Base-by-base conservation (phyloP, 2,888 invertebrate species). In the Operophtera brumata region DNA sequence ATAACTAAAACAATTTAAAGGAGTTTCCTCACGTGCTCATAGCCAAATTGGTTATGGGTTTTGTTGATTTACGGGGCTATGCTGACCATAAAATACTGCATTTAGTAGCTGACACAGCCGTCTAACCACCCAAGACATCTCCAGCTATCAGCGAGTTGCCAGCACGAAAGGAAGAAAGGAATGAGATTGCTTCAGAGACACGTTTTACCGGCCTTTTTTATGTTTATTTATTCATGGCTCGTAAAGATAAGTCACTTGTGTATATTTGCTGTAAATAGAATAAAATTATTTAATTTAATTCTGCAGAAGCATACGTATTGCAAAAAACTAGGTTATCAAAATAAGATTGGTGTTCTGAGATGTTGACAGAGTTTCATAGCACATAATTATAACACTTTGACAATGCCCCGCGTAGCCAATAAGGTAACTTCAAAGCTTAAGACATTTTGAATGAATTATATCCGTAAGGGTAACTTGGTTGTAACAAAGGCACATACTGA, bases 391-490 rank as follows among this genome's bases (percentile, higher is more conserved):
- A 39, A 12, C 47, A 14, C 28, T 37, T 11, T 14, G 20, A 20
- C 45, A 41, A 39, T 45, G 45, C 41, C 1, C 7, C 32, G 28
- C 7, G 13, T 30, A 37, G 14, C 30, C 30, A 28, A 32, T 8
- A 26, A 14, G n/a, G 4, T 44, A 47, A 40, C 42, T 52, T 43
- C 50, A 13, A 44, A 40, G 51, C 56, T 58, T 20, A 53, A 50
- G 43, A 54, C 49, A 26, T 59, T 44, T 45, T 48, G 52, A 59
- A 59, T 53, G 39, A 47, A 51, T 59, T 47, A 57, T 50, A 52
- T 49, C 49, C 36, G 47, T 12, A 14, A 20, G 34, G 26, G 13
- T 13, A 28, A 30, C 28, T 48, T n/a, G 37, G 13, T 37, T 12
- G 43, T 34, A 20, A 48, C 34, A 30, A 42, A 32, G 43, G 26